phyloP scores from a whole-genome alignment of 2,888 invertebrate species.

The Pecten maximus region DNA sequence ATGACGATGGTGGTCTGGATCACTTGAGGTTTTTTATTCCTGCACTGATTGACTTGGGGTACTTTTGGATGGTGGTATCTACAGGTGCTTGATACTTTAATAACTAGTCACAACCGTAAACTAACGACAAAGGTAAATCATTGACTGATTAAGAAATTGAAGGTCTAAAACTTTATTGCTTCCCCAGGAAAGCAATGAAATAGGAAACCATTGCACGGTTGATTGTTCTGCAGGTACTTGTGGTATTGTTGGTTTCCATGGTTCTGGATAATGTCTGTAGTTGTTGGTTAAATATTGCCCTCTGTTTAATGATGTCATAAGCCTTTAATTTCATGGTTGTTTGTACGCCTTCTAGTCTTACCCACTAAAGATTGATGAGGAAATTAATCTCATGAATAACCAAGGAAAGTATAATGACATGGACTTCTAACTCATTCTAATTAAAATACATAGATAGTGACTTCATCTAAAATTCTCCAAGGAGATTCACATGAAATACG shows the following conservation, averaged over 20 bases:
- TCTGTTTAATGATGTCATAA: not conserved
- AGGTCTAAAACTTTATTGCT: conserved; percentile 10
- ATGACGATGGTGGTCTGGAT: not conserved
- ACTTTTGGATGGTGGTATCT: not conserved
- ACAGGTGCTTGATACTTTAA: conserved; percentile 14
- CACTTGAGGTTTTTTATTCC: not conserved
- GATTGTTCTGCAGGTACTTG: not conserved
- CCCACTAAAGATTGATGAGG: too few relatives aligned
- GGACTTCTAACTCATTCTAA: not conserved
- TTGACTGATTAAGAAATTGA: conserved; percentile 10
- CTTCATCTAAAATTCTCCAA: not conserved
- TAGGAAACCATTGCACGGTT: not conserved
- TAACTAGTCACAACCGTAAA: not conserved
- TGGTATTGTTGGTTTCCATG: not conserved
- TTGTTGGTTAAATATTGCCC: not conserved
- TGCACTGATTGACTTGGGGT: not conserved
- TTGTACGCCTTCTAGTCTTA: not conserved
- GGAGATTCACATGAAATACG: not conserved
- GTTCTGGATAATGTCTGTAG: not conserved
- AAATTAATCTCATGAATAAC: not conserved
- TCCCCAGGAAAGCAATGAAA: not conserved
- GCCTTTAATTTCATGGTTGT: not conserved
- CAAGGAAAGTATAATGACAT: not conserved
- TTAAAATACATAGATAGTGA: not conserved
- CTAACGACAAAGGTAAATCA: not conserved